These are phyloP conservation scores for Euura lappo DNA, from an alignment of 1,140 invertebrate genomes.

Conservation along the genomic window DNA sequence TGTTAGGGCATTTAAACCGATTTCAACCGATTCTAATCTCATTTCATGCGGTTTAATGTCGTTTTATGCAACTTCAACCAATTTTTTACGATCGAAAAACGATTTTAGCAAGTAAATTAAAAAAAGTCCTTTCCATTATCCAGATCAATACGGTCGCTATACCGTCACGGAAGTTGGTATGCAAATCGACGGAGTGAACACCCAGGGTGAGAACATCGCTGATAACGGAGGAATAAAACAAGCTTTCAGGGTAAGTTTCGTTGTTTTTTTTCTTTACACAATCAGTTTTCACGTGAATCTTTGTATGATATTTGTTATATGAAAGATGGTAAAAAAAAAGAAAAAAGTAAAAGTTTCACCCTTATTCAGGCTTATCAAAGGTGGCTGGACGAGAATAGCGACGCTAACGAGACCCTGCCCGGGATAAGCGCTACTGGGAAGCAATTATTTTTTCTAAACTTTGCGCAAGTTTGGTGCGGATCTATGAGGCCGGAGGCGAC, in stretches of 20 bases:
- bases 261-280: not conserved
- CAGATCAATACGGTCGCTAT: slow-evolving; percentile 77
- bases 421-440: slow-evolving; percentile 75
- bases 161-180: slow-evolving; percentile 65
- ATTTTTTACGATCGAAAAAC: no score
- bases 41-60: no score
- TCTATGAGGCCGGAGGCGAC: slow-evolving; percentile 85
- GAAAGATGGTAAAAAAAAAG: no score
- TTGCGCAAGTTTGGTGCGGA: slow-evolving; percentile 91
- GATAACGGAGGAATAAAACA: slow-evolving; percentile 90
- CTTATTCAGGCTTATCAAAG: slow-evolving; percentile 66
- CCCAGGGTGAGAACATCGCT: slow-evolving; percentile 87
- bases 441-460: slow-evolving; percentile 85
- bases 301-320: no score
- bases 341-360: not conserved
- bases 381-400: slow-evolving; percentile 63
- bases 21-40: no score
- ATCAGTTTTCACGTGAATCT: not conserved
- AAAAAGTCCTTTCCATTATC: slow-evolving; percentile 13
- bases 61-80: no score
- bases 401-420: slow-evolving; percentile 69
- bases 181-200: slow-evolving; percentile 68
- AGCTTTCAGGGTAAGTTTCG: slow-evolving; percentile 71
- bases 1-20: no score
- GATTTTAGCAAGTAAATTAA: no score